Conservation (phyloP, 92 coral and sea anemone species). For the Scolanthus callimorphus region DNA sequence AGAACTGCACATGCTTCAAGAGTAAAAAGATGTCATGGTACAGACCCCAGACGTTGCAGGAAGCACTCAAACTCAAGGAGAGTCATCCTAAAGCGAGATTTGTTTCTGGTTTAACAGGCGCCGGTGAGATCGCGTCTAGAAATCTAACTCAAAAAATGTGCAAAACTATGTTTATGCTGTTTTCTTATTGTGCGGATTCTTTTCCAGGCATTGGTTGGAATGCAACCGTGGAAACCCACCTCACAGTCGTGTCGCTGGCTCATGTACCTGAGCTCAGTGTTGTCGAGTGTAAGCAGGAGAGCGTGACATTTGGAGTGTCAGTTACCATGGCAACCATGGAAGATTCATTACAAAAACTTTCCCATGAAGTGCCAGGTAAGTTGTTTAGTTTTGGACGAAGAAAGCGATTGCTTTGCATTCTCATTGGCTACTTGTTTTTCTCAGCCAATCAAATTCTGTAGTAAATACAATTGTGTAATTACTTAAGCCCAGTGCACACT, state of each 20-base stretch:
- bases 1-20: too few species aligned
- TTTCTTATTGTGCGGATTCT: too few species aligned
- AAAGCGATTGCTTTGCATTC: too few species aligned
- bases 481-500: too few species aligned
- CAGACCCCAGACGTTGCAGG: constrained; percentile 20
- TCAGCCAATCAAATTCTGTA: too few species aligned
- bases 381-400: too few species aligned
- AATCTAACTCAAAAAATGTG: too few species aligned
- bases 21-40: too few species aligned
- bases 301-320: constrained; percentile 27
- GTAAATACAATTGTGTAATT: too few species aligned
- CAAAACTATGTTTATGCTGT: too few species aligned
- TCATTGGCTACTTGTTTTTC: too few species aligned
- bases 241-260: constrained; percentile 8
- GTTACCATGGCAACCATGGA: constrained; percentile 32
- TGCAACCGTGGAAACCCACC: background rate
- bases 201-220: constrained; percentile 1
- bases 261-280: constrained; percentile 35
- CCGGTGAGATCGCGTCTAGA: too few species aligned
- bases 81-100: constrained; percentile 10
- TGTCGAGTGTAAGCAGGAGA: constrained; percentile 10
- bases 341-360: background rate
- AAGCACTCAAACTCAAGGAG: constrained; percentile 15
- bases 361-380: background rate
- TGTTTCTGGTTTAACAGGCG: constrained; percentile 16